Percentiles rank a stretch among this genome's conserved stretches.
Conservation (phyloP, 2,797 vertebrate genomes). For the Taenioides sp. region DNA sequence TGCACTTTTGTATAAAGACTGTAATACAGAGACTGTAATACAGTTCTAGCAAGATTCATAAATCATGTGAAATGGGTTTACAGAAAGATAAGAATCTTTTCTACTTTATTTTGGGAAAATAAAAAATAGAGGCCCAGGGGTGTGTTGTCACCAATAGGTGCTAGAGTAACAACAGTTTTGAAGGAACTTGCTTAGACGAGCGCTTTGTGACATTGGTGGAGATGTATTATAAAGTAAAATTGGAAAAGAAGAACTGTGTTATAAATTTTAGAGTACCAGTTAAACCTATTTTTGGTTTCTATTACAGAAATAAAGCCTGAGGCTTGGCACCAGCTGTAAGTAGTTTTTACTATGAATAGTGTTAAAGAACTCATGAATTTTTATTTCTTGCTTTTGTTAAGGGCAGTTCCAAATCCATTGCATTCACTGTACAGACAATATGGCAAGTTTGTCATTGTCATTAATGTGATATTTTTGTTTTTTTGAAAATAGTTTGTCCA, state of each 20-base stretch:
- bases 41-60: background rate
- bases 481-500: background rate
- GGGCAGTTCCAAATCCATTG: background rate
- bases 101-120: background rate
- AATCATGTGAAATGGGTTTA: background rate
- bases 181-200: background rate
- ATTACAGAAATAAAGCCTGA: conserved; percentile 4
- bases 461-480: background rate
- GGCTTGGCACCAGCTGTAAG: conserved; percentile 5
- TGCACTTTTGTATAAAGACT: background rate
- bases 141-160: background rate
- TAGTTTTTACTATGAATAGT: conserved; percentile 2
- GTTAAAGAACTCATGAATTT: background rate
- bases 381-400: conserved; percentile 1
- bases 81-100: background rate
- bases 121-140: background rate
- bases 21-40: background rate
- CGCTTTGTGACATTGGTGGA: background rate
- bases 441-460: background rate
- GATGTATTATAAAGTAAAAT: background rate
- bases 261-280: conserved; percentile 2
- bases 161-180: background rate
- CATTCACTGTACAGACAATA: background rate
- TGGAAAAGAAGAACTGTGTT: background rate
- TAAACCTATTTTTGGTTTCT: conserved; percentile 10